Conservation (phyloP, 2,113 vertebrate species). For the Odontophorus gujanensis region DNA sequence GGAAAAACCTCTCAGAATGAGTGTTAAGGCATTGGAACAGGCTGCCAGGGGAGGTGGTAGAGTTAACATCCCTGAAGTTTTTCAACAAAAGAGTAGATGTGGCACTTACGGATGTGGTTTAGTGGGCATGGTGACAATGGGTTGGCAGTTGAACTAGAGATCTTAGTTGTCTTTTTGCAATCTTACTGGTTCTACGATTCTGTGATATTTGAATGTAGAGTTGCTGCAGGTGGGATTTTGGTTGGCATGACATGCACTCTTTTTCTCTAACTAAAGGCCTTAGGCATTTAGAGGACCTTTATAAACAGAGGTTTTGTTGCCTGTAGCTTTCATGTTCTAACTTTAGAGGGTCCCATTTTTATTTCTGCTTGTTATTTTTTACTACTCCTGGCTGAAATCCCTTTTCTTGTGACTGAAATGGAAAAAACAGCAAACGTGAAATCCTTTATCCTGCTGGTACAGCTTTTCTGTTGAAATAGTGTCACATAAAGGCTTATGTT, state of each 20-base stretch:
- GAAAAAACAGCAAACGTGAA: neutral
- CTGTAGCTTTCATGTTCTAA: neutral
- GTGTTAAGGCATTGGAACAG: too few species aligned
- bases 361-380: neutral
- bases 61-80: too few species aligned
- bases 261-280: neutral
- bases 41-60: too few species aligned
- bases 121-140: too few species aligned
- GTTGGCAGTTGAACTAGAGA: too few species aligned
- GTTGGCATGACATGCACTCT: rapidly evolving
- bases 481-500: neutral
- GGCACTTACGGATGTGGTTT: too few species aligned
- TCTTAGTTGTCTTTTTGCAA: too few species aligned
- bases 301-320: neutral
- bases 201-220: neutral
- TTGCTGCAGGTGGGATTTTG: neutral
- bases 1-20: too few species aligned
- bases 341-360: neutral
- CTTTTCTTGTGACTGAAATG: neutral
- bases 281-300: neutral
- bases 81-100: too few species aligned
- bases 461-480: neutral
- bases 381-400: neutral
- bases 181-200: too few species aligned
- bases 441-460: neutral